Base-by-base conservation (phyloP, 2,113 vertebrate species). In the Catharus bicknelli region DNA sequence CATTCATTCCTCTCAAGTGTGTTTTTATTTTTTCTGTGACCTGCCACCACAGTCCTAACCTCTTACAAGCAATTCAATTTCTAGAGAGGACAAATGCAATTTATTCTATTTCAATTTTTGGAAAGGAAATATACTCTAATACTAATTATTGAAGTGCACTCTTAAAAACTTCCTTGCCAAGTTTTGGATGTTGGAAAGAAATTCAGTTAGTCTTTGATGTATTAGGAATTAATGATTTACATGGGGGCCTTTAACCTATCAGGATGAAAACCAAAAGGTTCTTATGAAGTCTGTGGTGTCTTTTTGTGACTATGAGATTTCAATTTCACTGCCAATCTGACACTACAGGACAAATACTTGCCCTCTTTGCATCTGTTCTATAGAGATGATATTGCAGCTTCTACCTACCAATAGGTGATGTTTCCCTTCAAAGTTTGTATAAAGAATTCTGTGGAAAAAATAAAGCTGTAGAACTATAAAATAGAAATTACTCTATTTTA, bases 61-160 rank as follows among this genome's bases (percentile, higher is more conserved):
- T 95, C 59, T 50, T 87, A 67, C 34, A 11, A 94, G 73, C 72
- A 94, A 88, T 94, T 97, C 63, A 29, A 29, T 96, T 97, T 96
- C 93, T 94, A 90, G 90, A 74, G 70, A 95, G 50, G 53, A 48
- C 25, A 93, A 96, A 89, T 72, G 75, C 69, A 91, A 96, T 96
- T 92, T 96, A 97, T 95, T 96, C 87, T 69, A 48, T 95, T 96
- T 96, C 93, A 91, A 88, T 95, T 95, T 97, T 81, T 80, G 94
- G 93, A 94, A 84, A 95, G 90, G 91, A 94, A 95, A 92, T 94
- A 93, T 59, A 91, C 47, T 91, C 54, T 88, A 86, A 96, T 83
- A 94, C 77, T 96, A 96, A 97, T 93, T 97, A 73, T 63, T 95
- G 64, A 97, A 96, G 50, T 70, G 63, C 81, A 81, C 94, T 97